Conservation (phyloP, 2,113 vertebrate genomes). For the Neoarius graeffei region DNA sequence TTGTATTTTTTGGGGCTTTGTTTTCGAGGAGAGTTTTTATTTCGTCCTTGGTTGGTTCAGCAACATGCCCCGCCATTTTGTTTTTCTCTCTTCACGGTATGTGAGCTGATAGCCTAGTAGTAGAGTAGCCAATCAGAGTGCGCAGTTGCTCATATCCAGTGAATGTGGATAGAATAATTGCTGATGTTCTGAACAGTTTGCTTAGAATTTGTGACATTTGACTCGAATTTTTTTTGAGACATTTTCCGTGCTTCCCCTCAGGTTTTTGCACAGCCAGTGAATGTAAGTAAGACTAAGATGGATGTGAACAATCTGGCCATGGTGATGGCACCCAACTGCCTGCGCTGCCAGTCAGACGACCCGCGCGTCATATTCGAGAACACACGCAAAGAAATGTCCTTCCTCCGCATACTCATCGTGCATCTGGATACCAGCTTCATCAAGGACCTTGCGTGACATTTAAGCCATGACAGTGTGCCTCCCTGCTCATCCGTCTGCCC, state of each 20-base stretch:
- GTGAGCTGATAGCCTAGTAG: too few species aligned
- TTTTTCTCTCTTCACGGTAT: too few species aligned
- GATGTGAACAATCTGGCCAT: slow-evolving; percentile 83
- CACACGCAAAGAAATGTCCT: slow-evolving; percentile 82
- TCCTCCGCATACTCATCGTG: slow-evolving; percentile 79
- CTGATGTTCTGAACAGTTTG: neutral
- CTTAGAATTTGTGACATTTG: neutral
- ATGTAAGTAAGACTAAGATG: slow-evolving; percentile 82
- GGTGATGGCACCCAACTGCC: slow-evolving; percentile 84
- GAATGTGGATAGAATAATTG: neutral
- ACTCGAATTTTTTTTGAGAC: neutral
- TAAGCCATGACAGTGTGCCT: neutral
- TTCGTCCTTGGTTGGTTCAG: too few species aligned
- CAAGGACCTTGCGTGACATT: slow-evolving; percentile 70
- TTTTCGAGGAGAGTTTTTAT: too few species aligned
- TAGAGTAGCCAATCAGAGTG: too few species aligned
- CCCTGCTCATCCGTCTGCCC: neutral
- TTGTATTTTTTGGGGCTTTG: too few species aligned
- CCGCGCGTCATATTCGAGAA: slow-evolving; percentile 81
- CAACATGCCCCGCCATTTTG: too few species aligned
- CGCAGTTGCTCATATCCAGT: too few species aligned
- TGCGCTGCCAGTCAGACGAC: slow-evolving; percentile 80
- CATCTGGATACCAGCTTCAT: slow-evolving; percentile 79
- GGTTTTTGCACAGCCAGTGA: slow-evolving; percentile 80
- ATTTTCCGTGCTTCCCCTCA: slow-evolving; percentile 44